A percentile compares a stretch with the other conserved stretches of the same genome.
Evolutionary conservation across 2,113 vertebrate genomes (phyloP).

Genomic region (Diadophis punctatus): DNA sequence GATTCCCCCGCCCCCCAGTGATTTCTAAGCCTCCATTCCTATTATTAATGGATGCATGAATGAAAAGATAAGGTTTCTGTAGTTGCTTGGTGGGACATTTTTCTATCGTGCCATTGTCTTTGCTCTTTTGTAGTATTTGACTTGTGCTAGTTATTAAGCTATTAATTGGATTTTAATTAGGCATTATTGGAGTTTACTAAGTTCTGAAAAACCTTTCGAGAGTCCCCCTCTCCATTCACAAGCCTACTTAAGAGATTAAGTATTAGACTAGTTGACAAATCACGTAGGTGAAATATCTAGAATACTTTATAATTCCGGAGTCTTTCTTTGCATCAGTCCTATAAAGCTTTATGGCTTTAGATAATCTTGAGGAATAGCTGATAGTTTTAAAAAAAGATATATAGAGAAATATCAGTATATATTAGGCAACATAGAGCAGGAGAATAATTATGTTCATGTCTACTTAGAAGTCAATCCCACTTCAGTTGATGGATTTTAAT

Average conservation of each 20-base stretch:
- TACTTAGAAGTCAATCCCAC: not conserved
- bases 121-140: not conserved
- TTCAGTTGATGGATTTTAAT: not conserved
- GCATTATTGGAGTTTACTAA: not conserved
- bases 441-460: not conserved
- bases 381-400: not conserved
- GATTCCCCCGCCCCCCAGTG: not conserved
- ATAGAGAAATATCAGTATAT: not conserved
- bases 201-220: not conserved
- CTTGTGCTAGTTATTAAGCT: not conserved
- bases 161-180: not conserved
- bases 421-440: not conserved
- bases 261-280: not conserved
- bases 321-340: not conserved
- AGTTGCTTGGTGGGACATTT: not conserved
- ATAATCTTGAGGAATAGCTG: not conserved
- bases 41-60: not conserved
- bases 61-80: not conserved
- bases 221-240: not conserved
- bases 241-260: not conserved
- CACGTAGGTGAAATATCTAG: not conserved
- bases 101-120: not conserved
- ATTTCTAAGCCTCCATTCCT: not conserved
- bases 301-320: not conserved
- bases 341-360: not conserved